These are phyloP conservation scores for Tryphoninae sp. DNA, from an alignment of 2,888 invertebrate species.

Conservation along the genomic window DNA sequence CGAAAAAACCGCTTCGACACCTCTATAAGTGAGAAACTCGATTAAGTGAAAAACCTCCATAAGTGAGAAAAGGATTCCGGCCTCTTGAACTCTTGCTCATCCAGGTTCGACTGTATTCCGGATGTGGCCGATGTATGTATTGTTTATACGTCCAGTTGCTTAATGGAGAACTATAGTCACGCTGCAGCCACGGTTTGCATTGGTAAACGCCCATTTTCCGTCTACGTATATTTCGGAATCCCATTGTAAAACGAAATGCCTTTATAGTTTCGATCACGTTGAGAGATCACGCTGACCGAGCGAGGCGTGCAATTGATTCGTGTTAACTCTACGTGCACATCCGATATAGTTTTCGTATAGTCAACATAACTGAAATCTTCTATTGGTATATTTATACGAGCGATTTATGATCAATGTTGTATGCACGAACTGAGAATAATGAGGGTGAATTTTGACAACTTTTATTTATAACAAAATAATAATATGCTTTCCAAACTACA, in stretches of 20 bases:
- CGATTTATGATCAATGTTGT: no score
- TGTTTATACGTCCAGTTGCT: background rate
- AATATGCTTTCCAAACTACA: no score
- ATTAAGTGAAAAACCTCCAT: no score
- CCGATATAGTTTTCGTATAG: background rate
- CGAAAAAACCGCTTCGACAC: no score
- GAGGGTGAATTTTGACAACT: no score
- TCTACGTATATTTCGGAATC: constrained; percentile 66
- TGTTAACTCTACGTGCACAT: constrained; percentile 27
- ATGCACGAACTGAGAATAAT: no score
- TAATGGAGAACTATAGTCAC: background rate
- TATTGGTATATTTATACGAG: no score
- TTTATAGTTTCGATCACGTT: constrained; percentile 60
- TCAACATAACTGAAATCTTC: background rate
- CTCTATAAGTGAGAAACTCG: no score
- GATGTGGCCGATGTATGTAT: background rate
- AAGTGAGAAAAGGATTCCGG: no score
- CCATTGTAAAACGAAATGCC: constrained; percentile 51
- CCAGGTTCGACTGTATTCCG: background rate
- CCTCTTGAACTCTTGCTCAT: no score
- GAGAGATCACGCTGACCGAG: constrained; percentile 54
- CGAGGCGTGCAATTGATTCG: constrained; percentile 9
- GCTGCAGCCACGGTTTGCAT: background rate
- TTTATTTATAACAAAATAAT: no score
- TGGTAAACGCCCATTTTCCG: constrained; percentile 4